Percentiles rank a stretch among this genome's conserved stretches.
Evolutionary conservation across 64 coral and sea anemone species (phyloP).

Genomic region (Porites australiensis): DNA sequence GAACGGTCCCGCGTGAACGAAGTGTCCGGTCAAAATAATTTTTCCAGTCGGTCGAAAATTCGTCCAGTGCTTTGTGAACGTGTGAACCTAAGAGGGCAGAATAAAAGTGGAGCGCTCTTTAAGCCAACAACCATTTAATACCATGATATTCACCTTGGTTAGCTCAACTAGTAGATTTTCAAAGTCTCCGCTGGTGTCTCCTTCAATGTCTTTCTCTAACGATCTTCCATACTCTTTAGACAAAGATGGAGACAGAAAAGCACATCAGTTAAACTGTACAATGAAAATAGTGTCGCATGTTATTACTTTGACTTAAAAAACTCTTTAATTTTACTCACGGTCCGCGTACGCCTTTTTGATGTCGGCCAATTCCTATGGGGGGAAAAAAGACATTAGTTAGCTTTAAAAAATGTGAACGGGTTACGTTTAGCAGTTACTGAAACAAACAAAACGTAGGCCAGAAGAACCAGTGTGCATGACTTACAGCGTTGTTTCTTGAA

Average conservation of each 20-base stretch:
- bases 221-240: constrained; percentile 63
- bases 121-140: too few relatives aligned
- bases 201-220: constrained; percentile 65
- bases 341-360: constrained; percentile 61
- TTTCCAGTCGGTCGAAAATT: too few relatives aligned
- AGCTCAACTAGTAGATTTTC: constrained; percentile 73
- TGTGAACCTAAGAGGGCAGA: too few relatives aligned
- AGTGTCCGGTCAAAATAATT: too few relatives aligned
- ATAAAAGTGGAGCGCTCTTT: too few relatives aligned
- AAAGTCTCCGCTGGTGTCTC: constrained; percentile 90
- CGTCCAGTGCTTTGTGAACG: too few relatives aligned
- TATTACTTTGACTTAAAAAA: not conserved
- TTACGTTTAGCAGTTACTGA: not conserved
- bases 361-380: constrained; percentile 47
- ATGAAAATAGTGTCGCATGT: not conserved
- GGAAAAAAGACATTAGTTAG: not conserved
- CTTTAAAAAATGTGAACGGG: not conserved
- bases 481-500: constrained; percentile 72
- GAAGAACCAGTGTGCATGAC: not conserved
- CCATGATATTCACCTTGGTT: constrained; percentile 44
- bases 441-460: not conserved
- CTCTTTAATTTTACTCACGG: constrained; percentile 6
- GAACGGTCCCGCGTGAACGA: too few relatives aligned
- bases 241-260: not conserved
- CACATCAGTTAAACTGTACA: not conserved